Evolutionary conservation across 1,140 invertebrate genomes (phyloP).

Genomic region (Drosophila rufa): DNA sequence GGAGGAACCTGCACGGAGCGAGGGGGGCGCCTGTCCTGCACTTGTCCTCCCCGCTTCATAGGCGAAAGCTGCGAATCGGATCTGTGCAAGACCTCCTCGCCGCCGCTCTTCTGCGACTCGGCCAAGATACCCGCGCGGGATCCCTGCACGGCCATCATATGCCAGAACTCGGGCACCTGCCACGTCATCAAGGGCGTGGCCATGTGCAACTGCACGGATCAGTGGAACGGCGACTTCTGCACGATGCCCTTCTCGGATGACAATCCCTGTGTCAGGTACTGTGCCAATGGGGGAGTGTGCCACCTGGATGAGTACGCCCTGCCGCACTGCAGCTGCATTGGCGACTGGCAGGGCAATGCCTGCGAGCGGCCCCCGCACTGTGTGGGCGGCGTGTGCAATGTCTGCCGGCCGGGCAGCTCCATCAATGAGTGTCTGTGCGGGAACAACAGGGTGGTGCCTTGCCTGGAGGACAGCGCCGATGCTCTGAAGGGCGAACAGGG

Average conservation of each 20-base stretch:
- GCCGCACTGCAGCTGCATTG: slow-evolving; percentile 87
- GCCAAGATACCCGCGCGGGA: slow-evolving; percentile 58
- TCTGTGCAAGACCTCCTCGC: slow-evolving; percentile 73
- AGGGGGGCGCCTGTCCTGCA: slow-evolving; percentile 58
- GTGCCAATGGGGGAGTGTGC: slow-evolving; percentile 87
- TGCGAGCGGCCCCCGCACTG: slow-evolving; percentile 87
- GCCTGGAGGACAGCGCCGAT: slow-evolving; percentile 73
- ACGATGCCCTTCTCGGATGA: slow-evolving; percentile 87
- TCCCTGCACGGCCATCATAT: slow-evolving; percentile 79
- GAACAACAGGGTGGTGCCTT: slow-evolving; percentile 61
- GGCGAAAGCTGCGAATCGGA: slow-evolving; percentile 81
- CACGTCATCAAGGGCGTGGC: slow-evolving; percentile 78
- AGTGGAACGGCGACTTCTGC: slow-evolving; percentile 89
- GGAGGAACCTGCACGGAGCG: slow-evolving; percentile 84
- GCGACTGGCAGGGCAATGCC: slow-evolving; percentile 87
- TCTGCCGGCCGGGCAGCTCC: slow-evolving; percentile 85
- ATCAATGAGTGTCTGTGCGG: slow-evolving; percentile 85
- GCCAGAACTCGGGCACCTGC: slow-evolving; percentile 76
- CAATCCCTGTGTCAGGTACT: slow-evolving; percentile 87
- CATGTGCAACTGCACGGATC: slow-evolving; percentile 88
- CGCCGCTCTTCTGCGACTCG: slow-evolving; percentile 73
- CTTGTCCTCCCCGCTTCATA: slow-evolving; percentile 67
- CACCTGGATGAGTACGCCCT: slow-evolving; percentile 71
- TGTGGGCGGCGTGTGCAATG: slow-evolving; percentile 87
- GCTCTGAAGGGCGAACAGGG: slow-evolving; percentile 64